These are phyloP conservation scores for Apogon hyalosoma DNA, from an alignment of 2,797 vertebrate species.

Conservation along the genomic window DNA sequence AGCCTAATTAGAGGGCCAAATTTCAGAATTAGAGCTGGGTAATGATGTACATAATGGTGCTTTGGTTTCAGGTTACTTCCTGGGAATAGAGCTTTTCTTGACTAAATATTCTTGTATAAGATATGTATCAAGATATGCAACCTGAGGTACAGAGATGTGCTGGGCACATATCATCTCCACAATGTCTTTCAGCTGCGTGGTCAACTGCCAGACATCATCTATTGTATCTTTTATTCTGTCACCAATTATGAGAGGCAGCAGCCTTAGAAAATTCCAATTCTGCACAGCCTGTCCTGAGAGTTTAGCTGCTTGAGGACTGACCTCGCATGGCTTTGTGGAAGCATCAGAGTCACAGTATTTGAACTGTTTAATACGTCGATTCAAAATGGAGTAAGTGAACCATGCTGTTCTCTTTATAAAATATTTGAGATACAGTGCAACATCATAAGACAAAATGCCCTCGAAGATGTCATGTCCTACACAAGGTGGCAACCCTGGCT, in stretches of 20 bases:
- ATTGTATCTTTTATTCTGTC: slow-evolving; percentile 14
- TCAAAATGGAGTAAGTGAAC: slow-evolving; percentile 10
- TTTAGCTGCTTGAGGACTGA: slow-evolving; percentile 14
- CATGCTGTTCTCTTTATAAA: slow-evolving; percentile 3
- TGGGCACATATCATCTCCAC: slow-evolving; percentile 36
- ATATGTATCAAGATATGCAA: slow-evolving; percentile 25
- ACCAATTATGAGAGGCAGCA: slow-evolving; percentile 33
- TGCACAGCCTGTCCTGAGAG: slow-evolving; percentile 21
- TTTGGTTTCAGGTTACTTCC: slow-evolving; percentile 52
- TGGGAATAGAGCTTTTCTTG: slow-evolving; percentile 36
- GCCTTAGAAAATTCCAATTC: slow-evolving; percentile 31
- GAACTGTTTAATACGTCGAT: slow-evolving; percentile 19
- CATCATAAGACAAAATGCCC: slow-evolving; percentile 19
- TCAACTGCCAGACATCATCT: slow-evolving; percentile 43
- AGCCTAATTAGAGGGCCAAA: slow-evolving; percentile 44
- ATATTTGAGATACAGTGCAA: slow-evolving; percentile 19
- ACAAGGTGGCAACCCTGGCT: slow-evolving; percentile 24
- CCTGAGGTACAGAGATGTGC: slow-evolving; percentile 21
- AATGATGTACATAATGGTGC: slow-evolving; percentile 36
- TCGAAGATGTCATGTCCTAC: slow-evolving; percentile 23
- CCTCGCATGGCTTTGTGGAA: slow-evolving; percentile 22
- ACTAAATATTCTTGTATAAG: slow-evolving; percentile 49
- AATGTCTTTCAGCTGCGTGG: slow-evolving; percentile 21
- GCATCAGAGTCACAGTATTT: slow-evolving; percentile 13
- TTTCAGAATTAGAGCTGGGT: slow-evolving; percentile 42